These are phyloP conservation scores for Heliangelus exortis DNA, from an alignment of 2,797 vertebrate species.

Conservation along the genomic window DNA sequence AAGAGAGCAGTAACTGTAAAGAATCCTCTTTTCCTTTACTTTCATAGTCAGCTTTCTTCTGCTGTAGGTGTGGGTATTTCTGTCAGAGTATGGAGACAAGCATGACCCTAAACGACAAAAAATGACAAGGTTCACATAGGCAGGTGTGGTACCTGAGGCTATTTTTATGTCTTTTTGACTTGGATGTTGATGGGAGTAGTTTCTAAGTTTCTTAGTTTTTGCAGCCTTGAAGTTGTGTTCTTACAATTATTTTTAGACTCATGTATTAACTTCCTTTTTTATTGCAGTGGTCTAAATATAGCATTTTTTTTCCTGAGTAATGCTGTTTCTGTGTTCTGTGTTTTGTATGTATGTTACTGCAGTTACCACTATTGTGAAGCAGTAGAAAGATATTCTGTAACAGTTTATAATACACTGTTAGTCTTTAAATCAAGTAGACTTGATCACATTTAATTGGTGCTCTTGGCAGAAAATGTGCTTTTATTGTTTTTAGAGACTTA, in stretches of 20 bases:
- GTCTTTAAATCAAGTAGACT: not conserved
- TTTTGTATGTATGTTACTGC: not conserved
- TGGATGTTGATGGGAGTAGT: not conserved
- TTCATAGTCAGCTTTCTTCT: not conserved
- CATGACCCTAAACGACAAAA: not conserved
- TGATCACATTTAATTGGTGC: not conserved
- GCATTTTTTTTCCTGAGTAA: not conserved
- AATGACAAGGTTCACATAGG: not conserved
- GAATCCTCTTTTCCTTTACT: not conserved
- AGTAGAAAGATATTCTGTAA: not conserved
- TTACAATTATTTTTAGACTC: slow-evolving; percentile 33
- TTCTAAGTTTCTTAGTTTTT: not conserved
- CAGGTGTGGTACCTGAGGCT: slow-evolving; percentile 24
- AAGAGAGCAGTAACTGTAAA: not conserved
- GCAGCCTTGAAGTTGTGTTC: not conserved
- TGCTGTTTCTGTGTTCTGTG: not conserved
- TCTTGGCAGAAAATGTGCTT: not conserved
- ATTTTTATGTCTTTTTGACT: not conserved
- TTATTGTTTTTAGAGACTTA: not conserved
- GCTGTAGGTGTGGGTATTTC: not conserved
- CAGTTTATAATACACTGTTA: not conserved
- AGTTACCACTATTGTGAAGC: not conserved
- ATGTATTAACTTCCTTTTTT: not conserved
- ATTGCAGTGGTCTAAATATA: not conserved
- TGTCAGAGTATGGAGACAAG: not conserved